Percentiles rank a stretch among this genome's conserved stretches.
Conservation (phyloP, 2,797 vertebrate genomes). For the Pangasius larnaudii region DNA sequence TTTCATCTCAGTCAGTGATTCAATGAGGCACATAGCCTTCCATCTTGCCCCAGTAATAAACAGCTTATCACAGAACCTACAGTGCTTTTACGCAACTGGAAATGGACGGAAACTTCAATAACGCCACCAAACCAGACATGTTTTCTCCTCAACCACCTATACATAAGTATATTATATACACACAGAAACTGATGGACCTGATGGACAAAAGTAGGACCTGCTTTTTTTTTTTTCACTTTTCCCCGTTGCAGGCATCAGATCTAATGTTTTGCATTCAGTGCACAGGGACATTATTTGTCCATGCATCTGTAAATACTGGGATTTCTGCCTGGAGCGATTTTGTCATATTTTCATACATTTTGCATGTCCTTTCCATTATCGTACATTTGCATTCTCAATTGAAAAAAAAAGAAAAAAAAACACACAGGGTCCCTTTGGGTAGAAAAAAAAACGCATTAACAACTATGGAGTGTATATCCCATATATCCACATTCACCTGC, state of each 20-base stretch:
- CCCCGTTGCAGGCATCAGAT: not conserved
- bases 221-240: not conserved
- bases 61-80: not conserved
- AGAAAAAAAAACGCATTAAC: not conserved
- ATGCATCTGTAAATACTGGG: not conserved
- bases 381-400: slow-evolving; percentile 2
- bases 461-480: not conserved
- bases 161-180: not conserved
- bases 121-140: not conserved
- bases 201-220: no score
- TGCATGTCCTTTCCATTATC: slow-evolving; percentile 30
- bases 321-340: slow-evolving; percentile 10
- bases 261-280: not conserved
- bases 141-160: not conserved
- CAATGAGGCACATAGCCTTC: not conserved
- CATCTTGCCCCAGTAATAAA: not conserved
- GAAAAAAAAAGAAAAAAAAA: not conserved
- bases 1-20: slow-evolving; percentile 7
- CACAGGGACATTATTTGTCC: not conserved
- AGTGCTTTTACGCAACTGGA: not conserved
- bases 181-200: not conserved
- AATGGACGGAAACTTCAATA: not conserved
- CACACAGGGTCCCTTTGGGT: no score
- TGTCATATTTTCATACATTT: slow-evolving; percentile 35
- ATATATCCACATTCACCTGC: not conserved